Percentiles rank a stretch among this genome's conserved stretches.
Conservation (phyloP, 2,113 vertebrate species). For the Cyphomyrus discorhynchus region DNA sequence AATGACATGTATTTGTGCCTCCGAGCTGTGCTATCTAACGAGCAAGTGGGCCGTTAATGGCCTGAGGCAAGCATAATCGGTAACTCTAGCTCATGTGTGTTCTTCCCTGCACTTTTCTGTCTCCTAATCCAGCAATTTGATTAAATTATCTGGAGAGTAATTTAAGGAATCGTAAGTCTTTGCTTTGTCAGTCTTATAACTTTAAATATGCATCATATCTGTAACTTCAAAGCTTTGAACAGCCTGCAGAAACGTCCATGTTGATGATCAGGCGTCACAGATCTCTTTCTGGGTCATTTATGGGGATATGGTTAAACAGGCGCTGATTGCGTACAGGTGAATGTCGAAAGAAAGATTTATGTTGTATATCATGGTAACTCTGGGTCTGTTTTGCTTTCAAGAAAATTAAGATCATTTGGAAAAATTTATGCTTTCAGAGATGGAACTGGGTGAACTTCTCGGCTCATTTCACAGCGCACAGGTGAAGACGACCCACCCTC, state of each 20-base stretch:
- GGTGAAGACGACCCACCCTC: neutral
- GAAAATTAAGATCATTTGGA: neutral
- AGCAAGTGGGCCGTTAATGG: neutral
- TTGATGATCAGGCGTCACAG: neutral
- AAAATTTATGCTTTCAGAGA: neutral
- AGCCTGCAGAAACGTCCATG: neutral
- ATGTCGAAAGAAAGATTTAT: neutral
- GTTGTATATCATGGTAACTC: neutral
- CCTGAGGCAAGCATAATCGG: neutral
- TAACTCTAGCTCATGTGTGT: neutral
- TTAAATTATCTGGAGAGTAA: neutral
- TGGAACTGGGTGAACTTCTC: neutral
- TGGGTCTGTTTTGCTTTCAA: neutral
- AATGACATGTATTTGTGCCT: neutral
- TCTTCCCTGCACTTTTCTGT: neutral
- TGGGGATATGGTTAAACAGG: neutral
- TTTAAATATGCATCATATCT: neutral
- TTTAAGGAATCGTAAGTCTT: neutral
- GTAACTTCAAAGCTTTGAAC: neutral
- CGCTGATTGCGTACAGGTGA: neutral
- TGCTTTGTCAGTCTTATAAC: neutral
- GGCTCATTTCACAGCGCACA: neutral
- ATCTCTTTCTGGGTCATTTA: neutral
- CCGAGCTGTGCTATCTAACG: neutral
- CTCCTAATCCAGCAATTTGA: neutral